Conservation (phyloP, 2,797 vertebrate species). For the Sebastes aleutianus region DNA sequence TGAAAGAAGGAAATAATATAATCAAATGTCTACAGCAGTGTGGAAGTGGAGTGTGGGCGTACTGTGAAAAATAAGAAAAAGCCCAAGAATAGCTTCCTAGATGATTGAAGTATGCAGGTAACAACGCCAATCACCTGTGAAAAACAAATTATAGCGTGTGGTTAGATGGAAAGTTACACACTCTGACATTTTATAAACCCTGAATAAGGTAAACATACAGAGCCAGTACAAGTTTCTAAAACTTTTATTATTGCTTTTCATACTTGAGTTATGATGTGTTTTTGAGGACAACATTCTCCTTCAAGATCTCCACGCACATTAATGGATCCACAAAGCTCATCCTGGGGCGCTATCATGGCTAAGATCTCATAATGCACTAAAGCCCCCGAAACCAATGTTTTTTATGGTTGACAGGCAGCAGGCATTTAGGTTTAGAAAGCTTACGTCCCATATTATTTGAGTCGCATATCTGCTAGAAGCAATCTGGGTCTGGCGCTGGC, state of each 20-base stretch:
- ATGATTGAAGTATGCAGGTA: slow-evolving; percentile 7
- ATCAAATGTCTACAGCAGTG: neutral
- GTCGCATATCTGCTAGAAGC: slow-evolving; percentile 57
- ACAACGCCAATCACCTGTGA: slow-evolving; percentile 19
- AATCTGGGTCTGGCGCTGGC: slow-evolving; percentile 59
- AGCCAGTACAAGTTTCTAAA: neutral
- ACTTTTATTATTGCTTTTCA: slow-evolving; percentile 23
- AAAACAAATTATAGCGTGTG: slow-evolving; percentile 9
- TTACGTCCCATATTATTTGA: slow-evolving; percentile 51
- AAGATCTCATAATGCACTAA: slow-evolving; percentile 60
- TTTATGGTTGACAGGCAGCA: slow-evolving; percentile 54
- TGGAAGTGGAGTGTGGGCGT: slow-evolving; percentile 45
- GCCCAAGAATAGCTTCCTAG: slow-evolving; percentile 12
- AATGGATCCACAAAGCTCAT: slow-evolving; percentile 53
- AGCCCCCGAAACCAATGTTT: slow-evolving; percentile 58
- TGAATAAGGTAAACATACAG: neutral
- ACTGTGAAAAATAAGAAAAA: slow-evolving; percentile 24
- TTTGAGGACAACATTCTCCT: slow-evolving; percentile 37
- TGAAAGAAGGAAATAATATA: neutral
- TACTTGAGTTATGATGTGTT: slow-evolving; percentile 12
- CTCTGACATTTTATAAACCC: slow-evolving; percentile 7
- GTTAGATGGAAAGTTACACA: neutral
- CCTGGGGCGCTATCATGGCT: slow-evolving; percentile 35
- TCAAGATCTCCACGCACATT: slow-evolving; percentile 42
- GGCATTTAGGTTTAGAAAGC: slow-evolving; percentile 66